Percentiles rank a stretch among this genome's conserved stretches.
Evolutionary conservation across 2,113 vertebrate genomes (phyloP).

Genomic region (Petrocephalus zakoni): DNA sequence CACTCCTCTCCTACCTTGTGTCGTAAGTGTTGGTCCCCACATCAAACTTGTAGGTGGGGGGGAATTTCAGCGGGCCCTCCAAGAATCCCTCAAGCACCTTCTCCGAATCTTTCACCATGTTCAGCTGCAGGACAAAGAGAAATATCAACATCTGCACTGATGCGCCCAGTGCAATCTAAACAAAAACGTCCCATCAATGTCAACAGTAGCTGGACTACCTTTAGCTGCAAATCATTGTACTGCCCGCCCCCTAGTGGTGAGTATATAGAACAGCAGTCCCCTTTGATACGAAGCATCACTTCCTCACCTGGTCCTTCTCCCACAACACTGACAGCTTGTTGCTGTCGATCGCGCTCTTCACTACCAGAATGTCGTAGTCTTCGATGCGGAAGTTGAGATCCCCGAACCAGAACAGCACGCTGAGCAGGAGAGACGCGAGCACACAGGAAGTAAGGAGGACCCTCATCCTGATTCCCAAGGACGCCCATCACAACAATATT

Average conservation of each 20-base stretch:
- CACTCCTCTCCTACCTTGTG: slow-evolving; percentile 73
- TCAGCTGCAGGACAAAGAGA: slow-evolving; percentile 67
- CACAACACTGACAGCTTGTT: slow-evolving; percentile 84
- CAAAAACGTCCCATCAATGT: not conserved
- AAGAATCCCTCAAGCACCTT: slow-evolving; percentile 85
- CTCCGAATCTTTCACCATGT: slow-evolving; percentile 87
- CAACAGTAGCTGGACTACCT: not conserved
- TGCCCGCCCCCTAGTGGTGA: not conserved
- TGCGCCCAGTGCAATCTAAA: not conserved
- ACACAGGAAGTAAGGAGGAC: not conserved
- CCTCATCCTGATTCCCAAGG: not conserved
- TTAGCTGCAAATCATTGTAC: not conserved
- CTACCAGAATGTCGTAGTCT: slow-evolving; percentile 87
- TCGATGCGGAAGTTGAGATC: slow-evolving; percentile 97
- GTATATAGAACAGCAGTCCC: not conserved
- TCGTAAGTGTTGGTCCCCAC: slow-evolving; percentile 94
- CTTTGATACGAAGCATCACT: not conserved
- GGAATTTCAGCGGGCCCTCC: slow-evolving; percentile 87
- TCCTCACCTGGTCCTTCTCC: slow-evolving; percentile 93
- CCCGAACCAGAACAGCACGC: slow-evolving; percentile 96
- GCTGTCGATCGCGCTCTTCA: slow-evolving; percentile 89
- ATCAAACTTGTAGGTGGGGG: slow-evolving; percentile 95
- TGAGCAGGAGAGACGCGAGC: slow-evolving; percentile 41
- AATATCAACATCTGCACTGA: not conserved
- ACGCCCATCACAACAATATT: not conserved